Evolutionary conservation across 2,888 invertebrate species (phyloP), one percentile per base, ranked within the genome.

Genomic region (Formica aserva): DNA sequence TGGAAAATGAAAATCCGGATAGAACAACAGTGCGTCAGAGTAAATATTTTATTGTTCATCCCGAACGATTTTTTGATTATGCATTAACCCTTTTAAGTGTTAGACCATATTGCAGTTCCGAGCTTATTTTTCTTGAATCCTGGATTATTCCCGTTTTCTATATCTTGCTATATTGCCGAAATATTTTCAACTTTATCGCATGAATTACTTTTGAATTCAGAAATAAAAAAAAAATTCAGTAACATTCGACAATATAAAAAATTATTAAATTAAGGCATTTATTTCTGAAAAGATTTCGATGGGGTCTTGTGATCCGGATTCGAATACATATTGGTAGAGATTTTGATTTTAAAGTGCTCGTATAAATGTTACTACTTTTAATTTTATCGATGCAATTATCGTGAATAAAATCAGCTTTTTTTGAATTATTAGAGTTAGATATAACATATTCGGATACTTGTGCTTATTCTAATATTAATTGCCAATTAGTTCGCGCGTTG

Each of bases 311-410:
- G 2, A 69, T 11, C 6, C 6, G 3, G 18, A 32, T 18, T 32
- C 29, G 15, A 62, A 72, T 26, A 18, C 6, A 3, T 55, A 71
- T 71, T 52, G 22, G 35, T 35, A n/a, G 22, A 35, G 32, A 22
- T 22, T 22, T 22, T 15, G n/a, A 15, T 55, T 52, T n/a, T 52
- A 52, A n/a, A 52, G n/a, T 8, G 48, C 48, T 18, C 5, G 11
- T 15, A 72, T 26, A 72, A 72, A 72, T 57, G 13, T 60, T 60
- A 26, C 18, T 26, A 18, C 18, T 38, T 57, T 72, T 26, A 18
- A 57, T 26, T 57, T 0, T 11, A 15, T 22, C 55, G 35, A 71
- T 72, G 6, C 1, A n/a, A 52, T 52, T 8, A 52, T 52, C 8
- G 2, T 57, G 38, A 13, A 18, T 18, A 35, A 35, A 72, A 6